Evolutionary conservation across 2,888 invertebrate species (phyloP).

Genomic region (Trachelus stipa): DNA sequence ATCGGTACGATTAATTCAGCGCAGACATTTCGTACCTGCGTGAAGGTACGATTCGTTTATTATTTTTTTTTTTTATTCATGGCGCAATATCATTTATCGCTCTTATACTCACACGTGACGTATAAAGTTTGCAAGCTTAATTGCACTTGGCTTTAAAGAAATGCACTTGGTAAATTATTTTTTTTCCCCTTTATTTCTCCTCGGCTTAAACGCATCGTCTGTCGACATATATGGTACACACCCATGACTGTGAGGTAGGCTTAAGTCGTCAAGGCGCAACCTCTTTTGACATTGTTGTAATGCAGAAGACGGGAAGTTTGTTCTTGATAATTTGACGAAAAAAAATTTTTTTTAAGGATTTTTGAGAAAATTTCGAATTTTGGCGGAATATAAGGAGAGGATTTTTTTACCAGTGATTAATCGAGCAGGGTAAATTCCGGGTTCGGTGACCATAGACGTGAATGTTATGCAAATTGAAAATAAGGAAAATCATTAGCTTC

Average conservation of each 20-base stretch:
- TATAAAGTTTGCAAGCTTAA: not conserved
- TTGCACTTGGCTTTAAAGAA: not conserved
- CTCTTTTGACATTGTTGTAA: not conserved
- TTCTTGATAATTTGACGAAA: too few relatives aligned
- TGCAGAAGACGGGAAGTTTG: not conserved
- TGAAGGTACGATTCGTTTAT: not conserved
- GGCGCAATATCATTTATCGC: not conserved
- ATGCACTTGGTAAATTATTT: not conserved
- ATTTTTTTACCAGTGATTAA: not conserved
- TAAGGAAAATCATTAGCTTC: not conserved
- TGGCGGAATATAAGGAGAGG: not conserved
- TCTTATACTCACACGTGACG: not conserved
- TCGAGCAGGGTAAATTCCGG: not conserved
- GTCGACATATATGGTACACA: not conserved
- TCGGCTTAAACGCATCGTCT: not conserved
- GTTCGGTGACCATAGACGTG: not conserved
- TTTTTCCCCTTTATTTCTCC: not conserved
- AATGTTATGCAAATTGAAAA: not conserved
- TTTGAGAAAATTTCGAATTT: not conserved
- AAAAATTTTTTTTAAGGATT: too few relatives aligned
- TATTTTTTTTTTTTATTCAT: not conserved
- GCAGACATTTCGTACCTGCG: not conserved
- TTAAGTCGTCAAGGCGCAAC: not conserved
- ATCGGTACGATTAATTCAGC: not conserved
- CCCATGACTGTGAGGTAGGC: not conserved